Evolutionary conservation across 2,797 vertebrate genomes (phyloP), one percentile per base, ranked within the genome.

Genomic region (Enoplosus armatus): DNA sequence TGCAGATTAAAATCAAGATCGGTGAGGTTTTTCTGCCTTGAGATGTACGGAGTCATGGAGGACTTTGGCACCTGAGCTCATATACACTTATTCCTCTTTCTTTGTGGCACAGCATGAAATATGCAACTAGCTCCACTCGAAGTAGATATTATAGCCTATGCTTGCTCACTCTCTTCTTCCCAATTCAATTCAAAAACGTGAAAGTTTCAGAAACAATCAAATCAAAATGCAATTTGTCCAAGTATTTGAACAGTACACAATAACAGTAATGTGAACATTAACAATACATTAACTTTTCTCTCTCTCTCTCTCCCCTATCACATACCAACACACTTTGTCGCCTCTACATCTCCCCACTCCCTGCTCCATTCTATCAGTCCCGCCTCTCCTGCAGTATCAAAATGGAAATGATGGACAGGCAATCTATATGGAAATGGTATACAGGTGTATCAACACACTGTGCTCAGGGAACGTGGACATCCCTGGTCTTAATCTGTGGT

Each of bases 391-490:
- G 77, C 76, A 86, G 85, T 85, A 93, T 93, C 90, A 92, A 87
- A 95, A 95, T 94, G 89, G 91, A 95, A 95, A 94, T 93, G 92
- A 94, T 84, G 83, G 92, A 92, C 89, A 92, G 86, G 88, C 92
- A 92, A 94, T 96, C 92, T 96, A 94, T 95, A 96, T 95, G 95
- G 89, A 94, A 95, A 96, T 95, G 72, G 75, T 85, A 83, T 83
- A 92, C 82, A 85, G 87, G 86, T 93, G 77, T 86, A 81, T 55
- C 37, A 79, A 65, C 72, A 77, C 84, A 77, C 55, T 77, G 69
- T 76, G 67, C 75, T 85, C 58, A 15, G 73, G 69, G 61, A 80
- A 85, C 74, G 85, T 77, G 75, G 79, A 74, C 79, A 82, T 85
- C 63, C 54, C 65, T 56, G 5, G 18, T 78, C 71, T 82, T 90